These are phyloP conservation scores for Bursaphelenchus okinawaensis DNA, from an alignment of 2,888 invertebrate species.

Conservation along the genomic window DNA sequence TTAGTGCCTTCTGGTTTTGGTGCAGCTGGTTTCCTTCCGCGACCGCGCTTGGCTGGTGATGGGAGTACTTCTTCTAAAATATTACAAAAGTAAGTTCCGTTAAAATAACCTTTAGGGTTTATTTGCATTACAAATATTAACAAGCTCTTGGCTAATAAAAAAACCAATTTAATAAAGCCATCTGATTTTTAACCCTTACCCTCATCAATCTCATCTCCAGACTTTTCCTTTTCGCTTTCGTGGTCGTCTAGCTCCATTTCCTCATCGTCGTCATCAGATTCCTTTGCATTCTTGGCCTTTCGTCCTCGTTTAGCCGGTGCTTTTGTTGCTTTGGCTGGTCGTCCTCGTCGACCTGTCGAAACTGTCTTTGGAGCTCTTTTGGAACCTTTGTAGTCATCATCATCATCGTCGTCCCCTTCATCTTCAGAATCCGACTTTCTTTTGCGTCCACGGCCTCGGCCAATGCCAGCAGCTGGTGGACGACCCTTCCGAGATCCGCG, in stretches of 20 bases:
- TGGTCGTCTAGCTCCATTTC: constrained; percentile 36
- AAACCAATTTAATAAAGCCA: background rate
- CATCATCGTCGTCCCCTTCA: constrained; percentile 25
- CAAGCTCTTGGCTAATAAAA: background rate
- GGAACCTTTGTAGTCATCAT: constrained; percentile 29
- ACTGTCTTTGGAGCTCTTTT: constrained; percentile 20
- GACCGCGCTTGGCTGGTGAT: constrained; percentile 6
- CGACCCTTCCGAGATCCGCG: constrained; percentile 19
- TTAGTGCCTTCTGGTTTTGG: constrained; percentile 13
- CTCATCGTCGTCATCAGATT: constrained; percentile 38
- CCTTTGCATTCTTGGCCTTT: constrained; percentile 22
- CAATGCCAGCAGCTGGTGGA: constrained; percentile 8
- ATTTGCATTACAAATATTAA: too few species aligned
- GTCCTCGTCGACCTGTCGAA: constrained; percentile 7
- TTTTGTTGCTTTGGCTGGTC: background rate
- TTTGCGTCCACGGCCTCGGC: constrained; percentile 18
- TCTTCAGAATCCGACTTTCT: constrained; percentile 16
- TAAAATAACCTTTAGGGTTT: too few species aligned
- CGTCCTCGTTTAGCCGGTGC: constrained; percentile 9
- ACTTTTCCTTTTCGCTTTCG: constrained; percentile 32
- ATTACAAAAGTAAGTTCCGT: too few species aligned
- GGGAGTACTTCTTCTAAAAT: constrained; percentile 3
- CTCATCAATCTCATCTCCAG: constrained; percentile 26
- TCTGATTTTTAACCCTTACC: constrained; percentile 16
- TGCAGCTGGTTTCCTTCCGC: constrained; percentile 9